These are phyloP conservation scores for Enteromius fasciolatus DNA, from an alignment of 2,797 vertebrate species.

Conservation along the genomic window DNA sequence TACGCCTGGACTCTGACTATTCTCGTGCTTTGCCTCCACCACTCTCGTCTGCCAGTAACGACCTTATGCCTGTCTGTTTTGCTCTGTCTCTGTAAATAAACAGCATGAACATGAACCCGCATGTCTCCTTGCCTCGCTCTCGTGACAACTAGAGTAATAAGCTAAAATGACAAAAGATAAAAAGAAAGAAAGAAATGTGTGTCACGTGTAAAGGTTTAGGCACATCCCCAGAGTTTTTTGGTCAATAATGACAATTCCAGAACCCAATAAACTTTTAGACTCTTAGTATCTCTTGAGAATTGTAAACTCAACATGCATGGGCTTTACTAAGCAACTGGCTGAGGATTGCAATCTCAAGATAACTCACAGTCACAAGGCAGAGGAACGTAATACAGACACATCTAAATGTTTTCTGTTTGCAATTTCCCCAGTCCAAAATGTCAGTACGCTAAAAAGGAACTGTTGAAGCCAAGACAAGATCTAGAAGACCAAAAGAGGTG, in stretches of 20 bases:
- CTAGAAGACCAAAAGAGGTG: conserved; percentile 3
- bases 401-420: conserved; percentile 24
- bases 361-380: conserved; percentile 12
- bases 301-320: conserved; percentile 17
- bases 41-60: no score
- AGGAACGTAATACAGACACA: neutral
- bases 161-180: no score
- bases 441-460: conserved; percentile 11
- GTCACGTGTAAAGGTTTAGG: neutral
- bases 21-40: no score
- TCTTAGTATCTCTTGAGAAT: neutral
- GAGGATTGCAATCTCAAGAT: conserved; percentile 32
- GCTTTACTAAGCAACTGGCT: neutral
- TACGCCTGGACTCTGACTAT: no score
- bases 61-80: no score
- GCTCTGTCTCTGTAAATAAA: no score
- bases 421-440: conserved; percentile 10
- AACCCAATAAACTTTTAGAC: conserved; percentile 21
- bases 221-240: neutral
- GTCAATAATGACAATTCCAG: conserved; percentile 30
- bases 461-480: conserved; percentile 20
- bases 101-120: no score
- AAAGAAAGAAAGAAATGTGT: no score
- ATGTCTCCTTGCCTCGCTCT: no score
- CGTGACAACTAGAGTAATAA: no score